phyloP scores from a whole-genome alignment of 2,797 vertebrate species.

The Semotilus atromaculatus region DNA sequence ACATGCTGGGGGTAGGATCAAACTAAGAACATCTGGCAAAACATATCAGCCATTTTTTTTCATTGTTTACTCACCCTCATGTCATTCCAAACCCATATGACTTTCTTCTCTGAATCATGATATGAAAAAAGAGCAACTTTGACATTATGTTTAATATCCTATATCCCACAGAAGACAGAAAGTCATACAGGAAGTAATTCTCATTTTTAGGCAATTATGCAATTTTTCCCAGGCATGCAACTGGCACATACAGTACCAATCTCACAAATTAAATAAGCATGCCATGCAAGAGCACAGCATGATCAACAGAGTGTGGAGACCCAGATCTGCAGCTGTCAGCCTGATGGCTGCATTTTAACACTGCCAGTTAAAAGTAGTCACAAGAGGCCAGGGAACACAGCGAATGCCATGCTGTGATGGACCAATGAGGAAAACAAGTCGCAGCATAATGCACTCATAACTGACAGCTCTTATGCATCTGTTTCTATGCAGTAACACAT shows the following conservation, averaged over 20 bases:
- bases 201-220: no score
- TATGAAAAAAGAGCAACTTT: neutral
- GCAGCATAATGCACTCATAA: neutral
- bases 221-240: neutral
- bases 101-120: neutral
- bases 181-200: neutral
- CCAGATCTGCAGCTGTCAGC: slow-evolving; percentile 16
- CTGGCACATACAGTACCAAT: neutral
- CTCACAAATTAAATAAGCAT: slow-evolving; percentile 16
- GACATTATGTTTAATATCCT: neutral
- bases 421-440: neutral
- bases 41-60: neutral
- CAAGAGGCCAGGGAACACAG: neutral
- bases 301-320: neutral
- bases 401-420: neutral
- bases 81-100: neutral
- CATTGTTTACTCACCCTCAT: neutral
- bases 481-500: neutral
- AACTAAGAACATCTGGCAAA: neutral
- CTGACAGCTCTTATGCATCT: neutral
- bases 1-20: neutral
- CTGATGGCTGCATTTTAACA: slow-evolving; percentile 32
- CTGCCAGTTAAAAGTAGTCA: slow-evolving; percentile 32
- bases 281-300: neutral
- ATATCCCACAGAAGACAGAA: neutral